Evolutionary conservation across 2,888 invertebrate species (phyloP).

Genomic region (Argynnis bischoffii): DNA sequence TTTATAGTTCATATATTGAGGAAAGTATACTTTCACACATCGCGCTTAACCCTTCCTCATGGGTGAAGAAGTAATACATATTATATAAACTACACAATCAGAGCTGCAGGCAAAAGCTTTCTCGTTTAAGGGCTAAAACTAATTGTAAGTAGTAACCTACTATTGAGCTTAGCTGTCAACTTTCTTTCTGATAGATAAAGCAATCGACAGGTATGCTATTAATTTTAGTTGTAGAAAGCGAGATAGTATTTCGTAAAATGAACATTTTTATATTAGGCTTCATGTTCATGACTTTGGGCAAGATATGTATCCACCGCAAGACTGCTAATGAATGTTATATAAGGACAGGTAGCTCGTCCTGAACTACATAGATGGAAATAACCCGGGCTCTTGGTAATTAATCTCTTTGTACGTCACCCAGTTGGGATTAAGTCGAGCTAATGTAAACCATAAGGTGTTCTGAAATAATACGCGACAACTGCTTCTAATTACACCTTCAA

Average conservation of each 20-base stretch:
- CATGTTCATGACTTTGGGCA: slow-evolving; percentile 41
- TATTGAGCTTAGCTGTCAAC: no score
- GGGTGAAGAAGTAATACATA: no score
- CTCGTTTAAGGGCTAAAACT: no score
- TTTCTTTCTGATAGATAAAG: not conserved
- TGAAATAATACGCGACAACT: slow-evolving; percentile 7
- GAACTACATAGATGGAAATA: slow-evolving; percentile 26
- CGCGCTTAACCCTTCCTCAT: no score
- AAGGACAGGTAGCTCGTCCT: slow-evolving; percentile 42
- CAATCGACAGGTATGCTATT: not conserved
- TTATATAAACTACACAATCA: no score
- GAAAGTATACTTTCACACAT: not conserved
- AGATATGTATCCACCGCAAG: slow-evolving; percentile 46
- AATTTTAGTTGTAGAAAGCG: not conserved
- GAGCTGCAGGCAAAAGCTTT: no score
- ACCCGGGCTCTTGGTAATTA: slow-evolving; percentile 27
- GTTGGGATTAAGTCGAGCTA: slow-evolving; percentile 34
- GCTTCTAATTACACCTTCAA: not conserved
- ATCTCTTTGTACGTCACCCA: slow-evolving; percentile 27
- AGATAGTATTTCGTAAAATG: slow-evolving; percentile 35
- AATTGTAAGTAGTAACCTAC: no score
- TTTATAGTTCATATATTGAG: not conserved
- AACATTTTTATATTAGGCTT: slow-evolving; percentile 43
- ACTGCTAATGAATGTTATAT: slow-evolving; percentile 59
- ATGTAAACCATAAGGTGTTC: slow-evolving; percentile 25